Base-by-base conservation (phyloP, 2,888 invertebrate species). In the Ariolimax columbianus region DNA sequence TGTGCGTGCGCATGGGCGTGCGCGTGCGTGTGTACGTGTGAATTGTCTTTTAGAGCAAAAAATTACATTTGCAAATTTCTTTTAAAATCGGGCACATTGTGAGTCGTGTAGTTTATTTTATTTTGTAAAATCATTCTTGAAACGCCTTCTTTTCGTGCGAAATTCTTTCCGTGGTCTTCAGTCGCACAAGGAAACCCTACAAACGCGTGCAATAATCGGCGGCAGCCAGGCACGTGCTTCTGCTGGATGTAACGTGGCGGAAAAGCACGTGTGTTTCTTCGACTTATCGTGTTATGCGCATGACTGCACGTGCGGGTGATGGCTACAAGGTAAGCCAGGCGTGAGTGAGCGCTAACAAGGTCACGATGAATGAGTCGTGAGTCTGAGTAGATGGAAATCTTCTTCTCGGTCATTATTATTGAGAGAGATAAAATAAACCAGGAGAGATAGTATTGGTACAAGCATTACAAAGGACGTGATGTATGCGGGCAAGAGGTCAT, bases 281-380 rank as follows among this genome's bases (percentile, higher is more conserved):
- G 43, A 73, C 73, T 43, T 43, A 43, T 72, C 38, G 40, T n/a
- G 73, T 73, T n/a, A 30, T n/a, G 73, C 73, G 73, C 73, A 43
- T 73, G 73, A 43, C 43, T 73, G 73, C 73, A 43, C 73, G 43
- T n/a, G 43, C 43, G 26, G 40, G 73, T 40, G 14, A 7, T 17
- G 7, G 73, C 43, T 26, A 73, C 43, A 43, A 73, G 43, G 73
- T 73, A 43, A 36, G 43, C 30, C 43, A 73, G 0, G 43, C 73
- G 43, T 40, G 73, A 73, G 73, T 47, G 73, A 73, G 73, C 43
- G 9, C 73, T 73, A 73, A 73, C 73, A 73, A 73, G 11, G 73
- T 43, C n/a, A 73, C 2, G 47, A 1, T 43, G n/a, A n/a, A 30
- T 43, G n/a, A 30, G 30, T 30, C 9, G 40, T 9, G 11, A 23